Evolutionary conservation across 2,113 vertebrate genomes (phyloP).

Genomic region (Protobothrops flavoviridis): DNA sequence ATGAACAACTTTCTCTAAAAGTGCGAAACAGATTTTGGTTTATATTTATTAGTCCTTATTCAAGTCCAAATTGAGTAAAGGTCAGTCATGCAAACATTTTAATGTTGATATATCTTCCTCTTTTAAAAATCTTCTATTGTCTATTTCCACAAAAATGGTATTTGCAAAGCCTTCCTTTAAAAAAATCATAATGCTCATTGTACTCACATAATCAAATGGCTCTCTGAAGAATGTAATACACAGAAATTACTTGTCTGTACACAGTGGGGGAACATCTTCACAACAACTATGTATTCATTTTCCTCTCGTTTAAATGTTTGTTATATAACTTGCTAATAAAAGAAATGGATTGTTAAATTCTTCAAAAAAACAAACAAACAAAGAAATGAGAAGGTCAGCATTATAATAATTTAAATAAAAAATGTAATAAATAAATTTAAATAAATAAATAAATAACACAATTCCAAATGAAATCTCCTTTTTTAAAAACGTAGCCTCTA

Average conservation of each 20-base stretch:
- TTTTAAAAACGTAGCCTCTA: background rate
- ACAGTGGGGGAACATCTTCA: background rate
- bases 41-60: background rate
- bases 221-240: slow-evolving; percentile 22
- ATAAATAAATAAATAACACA: background rate
- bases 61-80: background rate
- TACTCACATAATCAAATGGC: slow-evolving; percentile 18
- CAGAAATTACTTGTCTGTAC: slow-evolving; percentile 2
- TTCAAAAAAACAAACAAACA: background rate
- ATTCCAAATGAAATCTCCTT: background rate
- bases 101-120: background rate
- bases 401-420: background rate
- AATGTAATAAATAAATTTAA: background rate
- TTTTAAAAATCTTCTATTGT: background rate
- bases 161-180: slow-evolving; percentile 5
- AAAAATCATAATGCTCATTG: background rate
- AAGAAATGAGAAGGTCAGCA: background rate
- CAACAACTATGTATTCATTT: background rate
- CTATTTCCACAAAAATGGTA: background rate
- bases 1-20: background rate
- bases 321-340: background rate
- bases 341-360: background rate
- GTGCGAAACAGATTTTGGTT: background rate
- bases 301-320: background rate
- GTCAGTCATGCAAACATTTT: background rate